Evolutionary conservation across 2,888 invertebrate genomes (phyloP).

Genomic region (Cyaniris semiargus): DNA sequence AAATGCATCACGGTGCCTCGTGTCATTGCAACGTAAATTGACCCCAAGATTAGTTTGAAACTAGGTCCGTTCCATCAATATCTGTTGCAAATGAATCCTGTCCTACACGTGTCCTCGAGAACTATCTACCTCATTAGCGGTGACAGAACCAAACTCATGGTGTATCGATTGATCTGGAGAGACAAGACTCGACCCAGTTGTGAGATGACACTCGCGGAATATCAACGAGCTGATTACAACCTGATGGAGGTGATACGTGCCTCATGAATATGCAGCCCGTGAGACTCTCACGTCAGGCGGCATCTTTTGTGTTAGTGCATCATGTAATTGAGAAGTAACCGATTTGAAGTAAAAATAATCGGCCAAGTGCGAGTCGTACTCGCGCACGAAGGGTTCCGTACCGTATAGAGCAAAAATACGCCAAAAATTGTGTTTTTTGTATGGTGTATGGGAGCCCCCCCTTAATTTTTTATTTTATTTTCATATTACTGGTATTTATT

Average conservation of each 20-base stretch:
- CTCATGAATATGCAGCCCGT: not conserved
- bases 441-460: too few relatives aligned
- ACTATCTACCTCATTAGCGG: not conserved
- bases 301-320: not conserved
- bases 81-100: not conserved
- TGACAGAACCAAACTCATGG: constrained; percentile 33
- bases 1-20: too few relatives aligned
- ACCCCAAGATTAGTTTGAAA: not conserved
- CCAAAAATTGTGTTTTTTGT: too few relatives aligned
- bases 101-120: too few relatives aligned
- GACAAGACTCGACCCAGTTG: constrained; percentile 34
- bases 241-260: constrained; percentile 15
- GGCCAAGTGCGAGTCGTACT: too few relatives aligned
- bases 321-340: not conserved
- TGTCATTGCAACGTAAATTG: too few relatives aligned
- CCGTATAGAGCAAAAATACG: too few relatives aligned
- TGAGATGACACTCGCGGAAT: constrained; percentile 13
- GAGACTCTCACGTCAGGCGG: not conserved
- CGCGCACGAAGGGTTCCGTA: too few relatives aligned
- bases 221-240: constrained; percentile 19
- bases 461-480: too few relatives aligned
- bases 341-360: not conserved
- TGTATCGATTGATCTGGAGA: constrained; percentile 38
- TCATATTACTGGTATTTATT: too few relatives aligned
- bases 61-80: not conserved